phyloP scores from a whole-genome alignment of 2,797 vertebrate genomes.

The Phrynocephalus guinanensis region DNA sequence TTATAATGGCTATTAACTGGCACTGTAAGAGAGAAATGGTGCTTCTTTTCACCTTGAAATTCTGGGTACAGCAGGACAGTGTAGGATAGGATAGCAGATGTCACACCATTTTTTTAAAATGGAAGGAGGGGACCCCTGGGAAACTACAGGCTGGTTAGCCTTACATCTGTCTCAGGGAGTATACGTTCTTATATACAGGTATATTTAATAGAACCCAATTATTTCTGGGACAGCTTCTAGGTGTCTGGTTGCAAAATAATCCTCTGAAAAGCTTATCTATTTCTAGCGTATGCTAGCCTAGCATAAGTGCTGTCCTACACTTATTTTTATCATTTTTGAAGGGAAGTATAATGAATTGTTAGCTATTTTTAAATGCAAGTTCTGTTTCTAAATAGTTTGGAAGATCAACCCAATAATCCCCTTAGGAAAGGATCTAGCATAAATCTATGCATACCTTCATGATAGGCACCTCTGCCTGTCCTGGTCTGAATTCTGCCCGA shows the following conservation, averaged over 20 bases:
- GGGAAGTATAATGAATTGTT: neutral
- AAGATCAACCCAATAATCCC: rapidly evolving
- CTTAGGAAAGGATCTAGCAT: neutral
- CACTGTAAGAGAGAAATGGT: neutral
- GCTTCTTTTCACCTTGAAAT: neutral
- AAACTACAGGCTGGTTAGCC: too few species aligned
- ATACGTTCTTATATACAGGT: too few species aligned
- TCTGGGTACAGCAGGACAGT: neutral
- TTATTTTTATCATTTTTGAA: neutral
- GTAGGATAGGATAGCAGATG: neutral
- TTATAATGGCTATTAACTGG: neutral
- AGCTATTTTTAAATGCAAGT: neutral
- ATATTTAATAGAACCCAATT: neutral
- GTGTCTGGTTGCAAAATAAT: neutral
- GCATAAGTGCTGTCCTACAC: too few species aligned
- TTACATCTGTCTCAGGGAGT: too few species aligned
- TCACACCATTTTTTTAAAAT: too few species aligned
- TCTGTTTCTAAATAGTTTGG: neutral
- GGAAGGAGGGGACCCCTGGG: too few species aligned
- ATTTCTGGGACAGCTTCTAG: neutral
- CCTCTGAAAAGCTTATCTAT: neutral
- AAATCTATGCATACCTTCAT: conserved; percentile 80
- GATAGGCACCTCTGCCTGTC: conserved; percentile 78
- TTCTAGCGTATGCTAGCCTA: neutral
- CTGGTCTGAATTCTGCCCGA: conserved; percentile 81